These are phyloP conservation scores for Dallia pectoralis DNA, from an alignment of 2,797 vertebrate species.

Conservation along the genomic window DNA sequence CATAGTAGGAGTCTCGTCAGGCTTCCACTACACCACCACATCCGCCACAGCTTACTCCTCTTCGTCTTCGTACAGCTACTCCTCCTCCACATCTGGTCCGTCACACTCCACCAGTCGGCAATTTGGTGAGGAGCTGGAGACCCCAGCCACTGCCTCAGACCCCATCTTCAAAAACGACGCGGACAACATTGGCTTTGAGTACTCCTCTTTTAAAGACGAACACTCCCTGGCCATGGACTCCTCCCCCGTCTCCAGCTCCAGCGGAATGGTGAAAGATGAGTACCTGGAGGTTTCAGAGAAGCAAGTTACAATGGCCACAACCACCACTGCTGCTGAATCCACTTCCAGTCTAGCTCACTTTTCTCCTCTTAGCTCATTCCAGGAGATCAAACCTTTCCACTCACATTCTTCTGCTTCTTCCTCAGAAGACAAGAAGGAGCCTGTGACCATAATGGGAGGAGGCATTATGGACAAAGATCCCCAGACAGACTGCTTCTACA, in stretches of 20 bases:
- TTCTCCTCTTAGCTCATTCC: slow-evolving; percentile 76
- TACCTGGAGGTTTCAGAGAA: slow-evolving; percentile 92
- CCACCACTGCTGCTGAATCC: slow-evolving; percentile 69
- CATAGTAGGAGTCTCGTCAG: slow-evolving; percentile 63
- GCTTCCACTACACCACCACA: slow-evolving; percentile 76
- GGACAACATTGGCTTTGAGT: not conserved
- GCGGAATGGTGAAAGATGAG: slow-evolving; percentile 77
- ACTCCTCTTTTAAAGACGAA: slow-evolving; percentile 82
- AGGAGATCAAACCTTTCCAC: slow-evolving; percentile 74
- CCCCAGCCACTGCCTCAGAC: slow-evolving; percentile 68
- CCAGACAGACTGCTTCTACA: slow-evolving; percentile 77
- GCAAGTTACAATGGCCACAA: slow-evolving; percentile 54
- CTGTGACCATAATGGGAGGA: slow-evolving; percentile 46
- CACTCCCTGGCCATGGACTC: slow-evolving; percentile 70
- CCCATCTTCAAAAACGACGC: slow-evolving; percentile 69
- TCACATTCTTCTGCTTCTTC: slow-evolving; percentile 60
- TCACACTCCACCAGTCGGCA: slow-evolving; percentile 81
- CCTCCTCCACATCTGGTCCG: slow-evolving; percentile 79
- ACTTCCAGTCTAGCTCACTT: slow-evolving; percentile 76
- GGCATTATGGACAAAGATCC: slow-evolving; percentile 71
- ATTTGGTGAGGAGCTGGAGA: slow-evolving; percentile 78
- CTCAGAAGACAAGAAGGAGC: slow-evolving; percentile 67
- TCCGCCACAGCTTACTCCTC: slow-evolving; percentile 75
- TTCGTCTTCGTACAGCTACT: slow-evolving; percentile 81
- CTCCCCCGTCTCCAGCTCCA: slow-evolving; percentile 62